Evolutionary conservation across 2,113 vertebrate species (phyloP).

Genomic region (Petaurus breviceps): DNA sequence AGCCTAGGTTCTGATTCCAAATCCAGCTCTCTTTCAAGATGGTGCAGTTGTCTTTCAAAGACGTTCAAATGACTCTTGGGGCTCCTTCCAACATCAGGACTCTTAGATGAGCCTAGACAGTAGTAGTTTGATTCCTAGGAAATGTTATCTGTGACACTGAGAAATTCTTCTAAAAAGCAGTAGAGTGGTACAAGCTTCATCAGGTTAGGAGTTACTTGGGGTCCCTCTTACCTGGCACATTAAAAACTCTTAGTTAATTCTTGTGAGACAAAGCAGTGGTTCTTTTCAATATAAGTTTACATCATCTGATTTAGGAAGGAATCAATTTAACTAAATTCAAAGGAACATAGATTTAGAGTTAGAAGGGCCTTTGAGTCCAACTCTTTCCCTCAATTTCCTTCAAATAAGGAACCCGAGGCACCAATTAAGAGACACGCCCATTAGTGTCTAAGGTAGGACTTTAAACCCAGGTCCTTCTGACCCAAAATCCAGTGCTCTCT

Average conservation of each 20-base stretch:
- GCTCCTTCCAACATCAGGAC: no score
- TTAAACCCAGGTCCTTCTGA: neutral
- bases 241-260: neutral
- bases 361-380: neutral
- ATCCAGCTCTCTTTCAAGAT: neutral
- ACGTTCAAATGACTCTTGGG: neutral
- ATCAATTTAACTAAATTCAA: neutral
- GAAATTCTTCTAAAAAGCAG: neutral
- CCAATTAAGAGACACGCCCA: neutral
- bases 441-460: neutral
- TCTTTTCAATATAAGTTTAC: neutral
- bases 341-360: neutral
- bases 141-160: neutral
- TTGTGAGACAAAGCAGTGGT: neutral
- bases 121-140: neutral
- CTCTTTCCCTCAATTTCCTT: neutral
- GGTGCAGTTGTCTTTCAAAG: neutral
- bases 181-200: neutral
- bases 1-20: neutral
- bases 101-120: neutral
- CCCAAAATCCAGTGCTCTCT: neutral
- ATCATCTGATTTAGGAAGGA: neutral
- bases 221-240: neutral
- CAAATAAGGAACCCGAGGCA: neutral
- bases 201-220: neutral